These are phyloP conservation scores for Caenorhabditis drosophilae DNA, from an alignment of 2,888 invertebrate species.

Conservation along the genomic window DNA sequence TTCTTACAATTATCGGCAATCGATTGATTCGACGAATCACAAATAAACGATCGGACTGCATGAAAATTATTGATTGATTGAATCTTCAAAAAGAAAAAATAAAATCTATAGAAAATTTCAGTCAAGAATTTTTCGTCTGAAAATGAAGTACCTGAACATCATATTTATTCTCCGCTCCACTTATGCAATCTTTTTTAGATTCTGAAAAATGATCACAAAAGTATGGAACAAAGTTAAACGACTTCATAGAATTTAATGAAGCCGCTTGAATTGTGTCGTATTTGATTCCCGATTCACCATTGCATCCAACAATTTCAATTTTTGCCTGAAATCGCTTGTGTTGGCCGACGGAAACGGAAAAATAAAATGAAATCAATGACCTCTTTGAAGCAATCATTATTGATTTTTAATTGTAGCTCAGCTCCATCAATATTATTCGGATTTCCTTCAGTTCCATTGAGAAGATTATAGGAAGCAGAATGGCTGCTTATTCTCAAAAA, in stretches of 20 bases:
- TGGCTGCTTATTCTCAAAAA: too few relatives aligned
- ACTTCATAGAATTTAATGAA: not conserved
- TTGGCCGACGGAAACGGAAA: too few relatives aligned
- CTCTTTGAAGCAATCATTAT: not conserved
- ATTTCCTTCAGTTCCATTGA: not conserved
- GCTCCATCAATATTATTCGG: constrained; percentile 1
- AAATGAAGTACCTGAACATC: constrained; percentile 1
- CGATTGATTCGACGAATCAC: not conserved
- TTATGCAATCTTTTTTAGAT: not conserved
- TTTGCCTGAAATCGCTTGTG: too few relatives aligned
- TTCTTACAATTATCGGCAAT: not conserved
- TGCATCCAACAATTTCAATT: not conserved
- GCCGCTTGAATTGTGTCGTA: constrained; percentile 2
- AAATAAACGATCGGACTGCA: not conserved
- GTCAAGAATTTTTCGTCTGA: not conserved
- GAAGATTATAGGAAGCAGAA: not conserved
- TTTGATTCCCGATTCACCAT: not conserved
- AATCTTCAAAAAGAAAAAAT: not conserved
- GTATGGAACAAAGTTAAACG: constrained; percentile 1
- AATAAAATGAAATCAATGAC: too few relatives aligned
- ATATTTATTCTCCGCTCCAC: constrained; percentile 1
- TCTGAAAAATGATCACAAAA: constrained; percentile 4
- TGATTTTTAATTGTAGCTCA: not conserved
- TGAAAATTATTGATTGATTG: not conserved
- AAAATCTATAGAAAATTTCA: too few relatives aligned